Evolutionary conservation across 1,140 invertebrate species (phyloP), one percentile per base, ranked within the genome.

Genomic region (Euglossa dilemma): DNA sequence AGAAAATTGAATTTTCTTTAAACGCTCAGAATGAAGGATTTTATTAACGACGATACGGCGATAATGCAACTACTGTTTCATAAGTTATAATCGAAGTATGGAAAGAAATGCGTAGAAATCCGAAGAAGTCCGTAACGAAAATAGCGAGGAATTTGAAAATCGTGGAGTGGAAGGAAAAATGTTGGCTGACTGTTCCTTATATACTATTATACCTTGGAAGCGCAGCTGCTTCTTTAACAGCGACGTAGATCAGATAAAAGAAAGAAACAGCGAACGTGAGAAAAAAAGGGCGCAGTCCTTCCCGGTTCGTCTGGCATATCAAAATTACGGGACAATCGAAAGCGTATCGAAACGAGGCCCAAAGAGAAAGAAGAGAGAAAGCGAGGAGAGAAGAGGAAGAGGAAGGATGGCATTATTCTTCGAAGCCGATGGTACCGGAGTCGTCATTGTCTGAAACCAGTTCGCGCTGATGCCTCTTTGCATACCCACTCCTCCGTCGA

Each of bases 271-370:
- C 76, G 90, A 91, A 91, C 91, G 90, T 92, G 90, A 90, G 91
- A 91, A 92, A 91, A 81, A 90, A 84, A 56, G 78, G 83, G 71
- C 63, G 84, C 87, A 59, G 56, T 86, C 72, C 57, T 77, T 69
- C 67, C 69, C 77, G 82, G 69, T 74, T 69, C 67, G 57, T 90
- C 92, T 91, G 92, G 92, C 93, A 93, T 94, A 94, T 94, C 93
- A 92, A 94, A 94, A 94, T 94, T 93, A 90, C 92, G 81, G 93
- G 91, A 92, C 94, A 93, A 94, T 94, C 93, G 91, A 90, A 89
- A 91, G 90, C 91, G 88, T 92, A 93, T 94, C 92, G 91, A 92
- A 90, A 88, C 80, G 83, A 85, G 85, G 70, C 70, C 54, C 84
- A 25, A 61, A 36, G 57, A 50, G 43, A 18, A 47, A n/a, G 45